Base-by-base conservation (phyloP, 2,113 vertebrate species). In the Bambusicola thoracicus region DNA sequence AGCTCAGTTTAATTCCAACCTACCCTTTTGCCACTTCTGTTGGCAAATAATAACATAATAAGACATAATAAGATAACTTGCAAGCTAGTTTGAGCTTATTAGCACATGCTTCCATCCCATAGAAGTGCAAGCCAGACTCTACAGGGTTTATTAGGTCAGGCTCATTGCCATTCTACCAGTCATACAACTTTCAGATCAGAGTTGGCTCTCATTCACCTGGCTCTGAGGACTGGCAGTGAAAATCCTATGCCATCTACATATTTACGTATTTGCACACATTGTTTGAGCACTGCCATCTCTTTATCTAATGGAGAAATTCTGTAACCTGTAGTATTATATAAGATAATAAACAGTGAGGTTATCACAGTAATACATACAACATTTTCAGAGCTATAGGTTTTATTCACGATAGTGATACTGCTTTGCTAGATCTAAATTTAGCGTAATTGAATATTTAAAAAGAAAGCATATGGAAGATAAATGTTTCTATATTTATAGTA, bases 241-340 rank as follows among this genome's bases (percentile, higher is more conserved):
- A 91, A 78, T 91, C 82, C 49, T 49, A 83, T 63, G 32, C 82
- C 38, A 67, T 94, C 92, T 87, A 73, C 78, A 36, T 87, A 89
- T 91, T 94, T 94, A 87, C 87, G 61, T 93, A 91, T 91, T 92
- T 92, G 90, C 81, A 93, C 85, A 94, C 65, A 43, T 74, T 83
- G 81, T 87, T 79, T 67, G 76, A 89, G 65, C 70, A 92, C 83
- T 93, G 74, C 73, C n/a, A 0, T 90, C 79, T 92, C 90, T 93
- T 85, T 94, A 56, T 59, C 85, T 88, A 74, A 92, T 90, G 76
- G 56, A 90, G 51, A 92, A 92, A 92, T 86, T 78, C 68, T 95
- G n/a, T 90, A 86, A 93, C 95, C 76, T 90, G 56, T 90, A 88
- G 59, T 81, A 72, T 86, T 83, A 92, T 14, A 56, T 85, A 77